These are phyloP conservation scores for Indri indri DNA, from an alignment of 2,113 vertebrate species.

Conservation along the genomic window DNA sequence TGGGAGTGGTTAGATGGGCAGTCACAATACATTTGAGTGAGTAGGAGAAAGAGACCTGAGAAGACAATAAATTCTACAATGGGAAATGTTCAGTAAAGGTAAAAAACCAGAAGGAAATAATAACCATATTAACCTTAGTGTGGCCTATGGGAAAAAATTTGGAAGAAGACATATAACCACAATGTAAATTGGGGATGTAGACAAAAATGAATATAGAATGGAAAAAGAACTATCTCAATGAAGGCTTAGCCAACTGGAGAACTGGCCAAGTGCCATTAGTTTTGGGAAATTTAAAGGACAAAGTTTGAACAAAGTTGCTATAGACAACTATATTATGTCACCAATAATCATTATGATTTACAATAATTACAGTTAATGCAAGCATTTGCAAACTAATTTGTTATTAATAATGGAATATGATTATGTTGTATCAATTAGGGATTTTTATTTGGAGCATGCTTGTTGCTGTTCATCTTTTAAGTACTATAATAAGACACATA, in stretches of 20 bases:
- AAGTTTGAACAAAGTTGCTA: background rate
- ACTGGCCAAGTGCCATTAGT: background rate
- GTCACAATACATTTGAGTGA: background rate
- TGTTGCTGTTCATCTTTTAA: background rate
- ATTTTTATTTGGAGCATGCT: background rate
- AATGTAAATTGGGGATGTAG: background rate
- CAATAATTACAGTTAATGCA: background rate
- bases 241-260: background rate
- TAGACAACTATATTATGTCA: background rate
- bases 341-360: background rate
- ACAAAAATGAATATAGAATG: slow-evolving; percentile 23
- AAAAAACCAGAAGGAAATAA: slow-evolving; percentile 9
- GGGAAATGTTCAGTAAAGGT: background rate
- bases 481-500: background rate
- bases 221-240: background rate
- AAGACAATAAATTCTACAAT: background rate
- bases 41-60: background rate
- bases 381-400: background rate
- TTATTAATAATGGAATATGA: background rate
- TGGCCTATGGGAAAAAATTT: background rate
- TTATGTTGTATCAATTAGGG: background rate
- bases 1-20: background rate
- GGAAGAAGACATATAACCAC: background rate
- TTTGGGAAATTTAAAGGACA: slow-evolving; percentile 28
- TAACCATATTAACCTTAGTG: background rate